Percentiles rank a stretch among this genome's conserved stretches.
phyloP scores from a whole-genome alignment of 2,888 invertebrate species.

The Hypselothyrea guttata region DNA sequence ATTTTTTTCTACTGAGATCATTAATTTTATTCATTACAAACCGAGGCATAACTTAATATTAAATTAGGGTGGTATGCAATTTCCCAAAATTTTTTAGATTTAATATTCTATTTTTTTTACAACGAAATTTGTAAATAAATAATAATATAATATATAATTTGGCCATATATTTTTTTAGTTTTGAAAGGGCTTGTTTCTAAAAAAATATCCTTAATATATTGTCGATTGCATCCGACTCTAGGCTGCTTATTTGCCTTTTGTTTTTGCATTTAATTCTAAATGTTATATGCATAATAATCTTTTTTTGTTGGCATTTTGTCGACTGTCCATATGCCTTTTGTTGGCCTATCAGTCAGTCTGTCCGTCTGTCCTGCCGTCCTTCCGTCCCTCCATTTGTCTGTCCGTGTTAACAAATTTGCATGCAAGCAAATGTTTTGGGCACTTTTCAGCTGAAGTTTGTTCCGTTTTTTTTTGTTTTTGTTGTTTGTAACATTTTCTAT shows the following conservation, averaged over 20 bases:
- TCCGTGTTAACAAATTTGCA: constrained; percentile 59
- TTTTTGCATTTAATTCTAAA: constrained; percentile 52
- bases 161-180: too few relatives aligned
- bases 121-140: too few relatives aligned
- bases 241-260: not conserved
- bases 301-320: constrained; percentile 28
- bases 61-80: too few relatives aligned
- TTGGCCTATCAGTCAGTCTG: not conserved
- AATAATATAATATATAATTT: too few relatives aligned
- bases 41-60: too few relatives aligned
- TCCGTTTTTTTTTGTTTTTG: too few relatives aligned
- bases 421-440: constrained; percentile 56
- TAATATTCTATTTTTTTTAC: too few relatives aligned
- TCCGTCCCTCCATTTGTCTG: constrained; percentile 3
- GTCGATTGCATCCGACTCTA: not conserved
- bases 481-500: constrained; percentile 22
- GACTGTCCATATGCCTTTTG: constrained; percentile 20
- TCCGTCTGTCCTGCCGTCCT: not conserved
- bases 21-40: too few relatives aligned
- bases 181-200: too few relatives aligned
- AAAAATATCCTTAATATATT: too few relatives aligned
- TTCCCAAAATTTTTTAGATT: too few relatives aligned
- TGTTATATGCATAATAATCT: constrained; percentile 45
- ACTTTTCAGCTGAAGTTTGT: constrained; percentile 38
- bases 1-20: too few relatives aligned